Conservation (phyloP, 2,888 invertebrate species). For the Lumbricus terrestris region DNA sequence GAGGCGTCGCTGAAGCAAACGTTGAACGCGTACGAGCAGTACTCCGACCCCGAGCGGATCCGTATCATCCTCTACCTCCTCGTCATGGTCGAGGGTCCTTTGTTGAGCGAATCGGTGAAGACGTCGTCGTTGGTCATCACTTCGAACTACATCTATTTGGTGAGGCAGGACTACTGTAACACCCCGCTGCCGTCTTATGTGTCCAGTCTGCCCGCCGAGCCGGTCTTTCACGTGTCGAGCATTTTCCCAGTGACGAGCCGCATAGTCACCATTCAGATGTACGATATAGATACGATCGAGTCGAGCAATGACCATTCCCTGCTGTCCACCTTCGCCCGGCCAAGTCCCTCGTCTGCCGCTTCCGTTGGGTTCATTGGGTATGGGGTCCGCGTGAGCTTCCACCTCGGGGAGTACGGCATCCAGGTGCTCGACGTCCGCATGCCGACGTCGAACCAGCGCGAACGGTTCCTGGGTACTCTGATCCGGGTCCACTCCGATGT, state of each 20-base stretch:
- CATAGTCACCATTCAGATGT: slow-evolving; percentile 49
- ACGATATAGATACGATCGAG: slow-evolving; percentile 36
- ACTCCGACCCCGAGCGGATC: slow-evolving; percentile 24
- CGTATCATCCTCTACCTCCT: slow-evolving; percentile 41
- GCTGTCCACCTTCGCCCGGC: slow-evolving; percentile 23
- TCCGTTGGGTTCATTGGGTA: slow-evolving; percentile 38
- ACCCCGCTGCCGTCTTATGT: slow-evolving; percentile 51
- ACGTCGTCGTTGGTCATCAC: slow-evolving; percentile 45
- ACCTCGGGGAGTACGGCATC: slow-evolving; percentile 30
- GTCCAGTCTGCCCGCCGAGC: slow-evolving; percentile 24
- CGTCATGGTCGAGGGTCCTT: slow-evolving; percentile 31
- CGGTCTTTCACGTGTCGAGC: slow-evolving; percentile 45
- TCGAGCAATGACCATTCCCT: slow-evolving; percentile 20
- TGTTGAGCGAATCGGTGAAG: not conserved
- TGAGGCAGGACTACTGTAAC: slow-evolving; percentile 42
- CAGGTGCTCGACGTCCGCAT: slow-evolving; percentile 38
- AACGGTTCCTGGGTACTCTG: slow-evolving; percentile 35
- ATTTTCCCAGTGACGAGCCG: slow-evolving; percentile 48
- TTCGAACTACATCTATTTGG: slow-evolving; percentile 48
- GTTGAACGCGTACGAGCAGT: slow-evolving; percentile 29
- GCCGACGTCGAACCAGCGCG: slow-evolving; percentile 36
- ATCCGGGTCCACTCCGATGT: slow-evolving; percentile 19
- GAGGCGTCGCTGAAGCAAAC: slow-evolving; percentile 29
- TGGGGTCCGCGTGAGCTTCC: slow-evolving; percentile 37
- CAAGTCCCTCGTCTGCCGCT: slow-evolving; percentile 15